Evolutionary conservation across 1,140 invertebrate genomes (phyloP), one percentile per base, ranked within the genome.

Genomic region (Hormaphis cornu): DNA sequence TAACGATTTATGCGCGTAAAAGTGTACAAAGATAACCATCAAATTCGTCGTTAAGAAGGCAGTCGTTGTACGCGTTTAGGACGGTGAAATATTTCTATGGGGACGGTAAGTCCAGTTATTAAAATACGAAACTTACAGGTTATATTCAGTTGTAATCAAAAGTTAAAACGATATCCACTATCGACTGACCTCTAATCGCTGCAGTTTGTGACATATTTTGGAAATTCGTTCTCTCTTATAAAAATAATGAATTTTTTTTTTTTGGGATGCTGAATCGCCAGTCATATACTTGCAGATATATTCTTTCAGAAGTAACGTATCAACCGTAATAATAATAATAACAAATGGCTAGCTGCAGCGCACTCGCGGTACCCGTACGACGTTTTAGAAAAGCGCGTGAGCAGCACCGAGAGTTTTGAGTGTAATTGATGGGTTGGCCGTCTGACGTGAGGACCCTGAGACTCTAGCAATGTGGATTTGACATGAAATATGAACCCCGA

Each of bases 401-500:
- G 10, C n/a, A 46, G 24, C 6, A 33, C n/a, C n/a, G n/a, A 46
- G 58, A 30, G 12, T 63, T 63, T 63, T 63, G 58, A 63, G 58
- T 63, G 26, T 44, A 63, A 63, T 63, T 63, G 58, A 63, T 63
- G 58, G 22, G 24, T 63, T 30, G 24, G 37, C 26, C 58, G 26
- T 30, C 26, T 30, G 58, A 63, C 58, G 33, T 28, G 58, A 42
- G 58, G 58, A 61, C 16, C 58, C 40, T 63, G 58, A 63, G 40
- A 63, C 46, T 63, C n/a, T 63, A 16, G 24, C 58, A 63, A 63
- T 46, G 58, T 63, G 58, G 46, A 8, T 46, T 46, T 63, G 58
- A 63, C 58, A 30, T 63, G 58, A 63, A 63, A 63, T 63, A 63
- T 63, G 58, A 63, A 63, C 16, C n/a, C n/a, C 30, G 24, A 46